Evolutionary conservation across 2,888 invertebrate genomes (phyloP), one percentile per base, ranked within the genome.

Genomic region (Nomada ferruginata): DNA sequence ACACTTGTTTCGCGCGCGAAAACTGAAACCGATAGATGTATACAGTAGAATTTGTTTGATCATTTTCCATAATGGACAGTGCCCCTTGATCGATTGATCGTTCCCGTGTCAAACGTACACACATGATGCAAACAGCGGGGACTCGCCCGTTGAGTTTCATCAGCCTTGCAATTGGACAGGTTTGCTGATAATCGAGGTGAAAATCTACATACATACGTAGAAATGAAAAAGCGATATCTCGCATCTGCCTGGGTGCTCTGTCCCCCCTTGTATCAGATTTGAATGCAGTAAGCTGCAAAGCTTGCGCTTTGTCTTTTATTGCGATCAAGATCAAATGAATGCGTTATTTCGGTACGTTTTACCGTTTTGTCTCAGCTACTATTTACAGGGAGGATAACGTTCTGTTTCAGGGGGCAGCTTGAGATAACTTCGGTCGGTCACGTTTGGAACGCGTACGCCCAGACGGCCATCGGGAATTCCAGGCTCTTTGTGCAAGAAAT

Each of bases 71-170:
- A 44, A 18, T 15, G 23, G 29, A 70, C 44, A 44, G 75, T 42
- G 18, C 5, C 2, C 7, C n/a, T 36, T 29, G 53, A 55, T 80
- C 76, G 74, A 77, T 77, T 65, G 36, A 69, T 59, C 52, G 79
- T 65, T 64, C 23, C 66, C 20, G 1, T n/a, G 23, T 18, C n/a
- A 68, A 47, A 44, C 18, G 7, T 64, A 50, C 44, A 50, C 50
- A 71, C 15, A 59, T 86, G 87, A 86, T 86, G 86, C 87, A 86
- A 86, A 68, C 61, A 23, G 26, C 55, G 18, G 9, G 20, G 52
- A 64, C 71, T 74, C 15, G 50, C 18, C 26, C 18, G 61, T 26
- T 20, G 10, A 47, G 42, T 86, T 86, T 86, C 87, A 70, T 86
- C 86, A 86, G 61, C 60, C 66, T 44, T 64, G 76, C 68, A 63